Base-by-base conservation (phyloP, 2,888 invertebrate species). In the Muschampia plurimacula region DNA sequence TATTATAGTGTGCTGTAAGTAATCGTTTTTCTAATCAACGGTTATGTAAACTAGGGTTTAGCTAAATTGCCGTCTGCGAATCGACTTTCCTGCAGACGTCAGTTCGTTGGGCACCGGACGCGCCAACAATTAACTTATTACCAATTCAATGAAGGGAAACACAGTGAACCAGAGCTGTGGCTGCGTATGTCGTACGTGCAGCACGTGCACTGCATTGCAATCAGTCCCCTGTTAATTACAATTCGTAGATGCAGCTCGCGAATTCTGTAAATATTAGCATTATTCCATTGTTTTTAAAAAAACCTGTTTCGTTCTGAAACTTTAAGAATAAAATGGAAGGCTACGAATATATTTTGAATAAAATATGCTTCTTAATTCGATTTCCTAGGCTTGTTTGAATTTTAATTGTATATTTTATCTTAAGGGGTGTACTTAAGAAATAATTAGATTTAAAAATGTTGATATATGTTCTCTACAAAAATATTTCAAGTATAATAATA, bases 61-160 rank as follows among this genome's bases (percentile, higher is more conserved):
- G 10, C 46, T 28, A 22, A 71, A 49, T 10, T 1, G 46, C 13
- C 44, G 60, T 71, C 59, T 36, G 70, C 57, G 66, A 68, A 67
- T 49, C 63, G 59, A 76, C 76, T 77, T 77, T 76, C 75, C 73
- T 76, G 75, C 72, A 67, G 52, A 60, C 59, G 67, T 60, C 52
- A 67, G 69, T 28, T 52, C 67, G 57, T 65, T 70, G 71, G 74
- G 78, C 83, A 80, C 80, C 85, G 86, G 84, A 86, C 81, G 81
- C 79, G 78, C 75, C 78, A 82, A 88, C 88, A 88, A 90, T 87
- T 87, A 84, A 80, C 86, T 87, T 83, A 90, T 90, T 91, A 89
- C 83, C 86, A 91, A 92, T 88, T 90, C 92, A 91, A 91, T 89
- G 87, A 88, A 89, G 90, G 87, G 85, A 90, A 90, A 89, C 84